Evolutionary conservation across 2,888 invertebrate species (phyloP).

Genomic region (Coecobrya sp.): DNA sequence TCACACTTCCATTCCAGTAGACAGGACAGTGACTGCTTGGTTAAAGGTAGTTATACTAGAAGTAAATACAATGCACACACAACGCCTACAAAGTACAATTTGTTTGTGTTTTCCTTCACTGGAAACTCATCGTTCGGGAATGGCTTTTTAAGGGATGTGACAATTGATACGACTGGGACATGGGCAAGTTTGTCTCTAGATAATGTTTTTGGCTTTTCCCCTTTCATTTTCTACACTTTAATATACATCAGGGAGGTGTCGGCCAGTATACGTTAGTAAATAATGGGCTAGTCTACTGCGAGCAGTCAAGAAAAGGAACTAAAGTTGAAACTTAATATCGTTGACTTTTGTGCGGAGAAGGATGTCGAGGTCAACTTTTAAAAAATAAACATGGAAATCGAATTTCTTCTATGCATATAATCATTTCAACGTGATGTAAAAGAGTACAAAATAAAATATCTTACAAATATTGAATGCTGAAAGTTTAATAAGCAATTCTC

Average conservation of each 20-base stretch:
- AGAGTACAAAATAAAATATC: too few relatives aligned
- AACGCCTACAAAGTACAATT: constrained; percentile 45
- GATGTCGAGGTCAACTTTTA: neutral
- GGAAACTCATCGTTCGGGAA: constrained; percentile 62
- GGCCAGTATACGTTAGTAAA: constrained; percentile 59
- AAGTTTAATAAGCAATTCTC: too few relatives aligned
- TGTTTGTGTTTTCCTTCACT: constrained; percentile 34
- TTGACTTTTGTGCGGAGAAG: neutral
- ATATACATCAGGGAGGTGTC: constrained; percentile 73
- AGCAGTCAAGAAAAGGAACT: constrained; percentile 22
- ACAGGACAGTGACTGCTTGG: neutral
- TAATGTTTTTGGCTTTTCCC: constrained; percentile 69
- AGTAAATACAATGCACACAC: constrained; percentile 40
- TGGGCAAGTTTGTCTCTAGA: constrained; percentile 72
- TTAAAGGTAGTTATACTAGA: neutral
- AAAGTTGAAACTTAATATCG: constrained; percentile 39
- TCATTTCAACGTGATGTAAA: too few relatives aligned
- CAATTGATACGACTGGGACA: constrained; percentile 76
- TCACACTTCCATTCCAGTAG: constrained; percentile 19
- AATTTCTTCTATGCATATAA: neutral
- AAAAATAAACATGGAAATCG: neutral
- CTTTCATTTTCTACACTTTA: constrained; percentile 70
- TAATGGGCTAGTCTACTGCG: constrained; percentile 69
- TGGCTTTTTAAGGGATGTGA: constrained; percentile 77
- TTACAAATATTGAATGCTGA: too few relatives aligned